A percentile compares a stretch with the other conserved stretches of the same genome.
Conservation (phyloP, 1,140 invertebrate species). For the Cyclargus thomasi region DNA sequence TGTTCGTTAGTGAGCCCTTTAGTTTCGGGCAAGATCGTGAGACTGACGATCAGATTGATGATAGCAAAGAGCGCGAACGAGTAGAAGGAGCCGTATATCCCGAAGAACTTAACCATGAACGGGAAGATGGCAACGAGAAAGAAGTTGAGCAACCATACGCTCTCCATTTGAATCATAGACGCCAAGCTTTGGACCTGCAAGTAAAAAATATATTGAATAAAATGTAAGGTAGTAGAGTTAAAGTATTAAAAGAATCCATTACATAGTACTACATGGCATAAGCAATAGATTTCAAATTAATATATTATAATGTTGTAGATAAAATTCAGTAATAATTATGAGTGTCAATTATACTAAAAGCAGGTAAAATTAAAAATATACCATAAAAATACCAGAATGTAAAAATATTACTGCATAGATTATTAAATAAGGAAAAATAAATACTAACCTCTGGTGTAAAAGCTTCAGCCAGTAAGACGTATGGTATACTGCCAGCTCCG, state of each 20-base stretch:
- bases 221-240: no score
- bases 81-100: conserved; percentile 49
- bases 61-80: conserved; percentile 42
- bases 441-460: conserved; percentile 52
- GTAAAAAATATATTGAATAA: background rate
- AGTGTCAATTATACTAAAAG: no score
- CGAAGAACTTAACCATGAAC: conserved; percentile 35
- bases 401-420: no score
- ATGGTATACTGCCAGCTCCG: conserved; percentile 54
- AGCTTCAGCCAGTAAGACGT: conserved; percentile 50
- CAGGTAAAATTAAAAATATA: no score
- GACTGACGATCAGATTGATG: conserved; percentile 75
- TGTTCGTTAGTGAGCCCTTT: conserved; percentile 82
- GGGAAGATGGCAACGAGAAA: conserved; percentile 45
- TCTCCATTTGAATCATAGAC: conserved; percentile 48
- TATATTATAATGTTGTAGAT: no score
- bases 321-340: no score
- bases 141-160: conserved; percentile 57
- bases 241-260: no score
- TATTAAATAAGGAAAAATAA: background rate
- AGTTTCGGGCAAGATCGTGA: conserved; percentile 82
- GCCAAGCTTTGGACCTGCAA: conserved; percentile 54
- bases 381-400: no score
- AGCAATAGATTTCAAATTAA: no score
- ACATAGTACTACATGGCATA: no score